phyloP scores from a whole-genome alignment of 2,113 vertebrate species.

The Trinectes maculatus region DNA sequence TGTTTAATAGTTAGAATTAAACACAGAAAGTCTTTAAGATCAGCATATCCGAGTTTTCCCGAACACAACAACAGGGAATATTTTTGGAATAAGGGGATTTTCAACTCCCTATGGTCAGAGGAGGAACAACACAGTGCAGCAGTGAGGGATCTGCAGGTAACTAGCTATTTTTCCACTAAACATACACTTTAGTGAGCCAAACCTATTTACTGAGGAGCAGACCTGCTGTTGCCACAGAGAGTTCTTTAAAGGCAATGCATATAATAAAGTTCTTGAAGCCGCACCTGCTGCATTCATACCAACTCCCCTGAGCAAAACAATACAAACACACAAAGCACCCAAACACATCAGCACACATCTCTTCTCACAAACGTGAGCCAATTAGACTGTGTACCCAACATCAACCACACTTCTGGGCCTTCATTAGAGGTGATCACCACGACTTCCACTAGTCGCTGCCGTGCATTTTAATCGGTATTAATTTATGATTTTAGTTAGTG shows the following conservation, averaged over 20 bases:
- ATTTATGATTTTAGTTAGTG: conserved; percentile 52
- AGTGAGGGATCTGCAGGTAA: neutral
- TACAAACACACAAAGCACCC: neutral
- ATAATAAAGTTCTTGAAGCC: conserved; percentile 20
- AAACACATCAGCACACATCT: conserved; percentile 22
- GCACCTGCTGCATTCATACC: conserved; percentile 23
- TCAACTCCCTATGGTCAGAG: neutral
- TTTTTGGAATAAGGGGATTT: neutral
- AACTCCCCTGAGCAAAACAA: neutral
- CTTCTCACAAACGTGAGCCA: conserved; percentile 22
- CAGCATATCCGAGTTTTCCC: neutral
- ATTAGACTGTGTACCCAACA: conserved; percentile 42
- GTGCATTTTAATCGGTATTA: conserved; percentile 65
- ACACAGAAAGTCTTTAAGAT: neutral
- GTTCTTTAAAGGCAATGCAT: conserved; percentile 22
- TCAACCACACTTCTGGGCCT: conserved; percentile 54
- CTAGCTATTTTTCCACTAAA: conserved; percentile 5
- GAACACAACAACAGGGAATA: neutral
- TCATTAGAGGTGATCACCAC: conserved; percentile 62
- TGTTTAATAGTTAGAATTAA: neutral
- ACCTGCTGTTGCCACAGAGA: conserved; percentile 14
- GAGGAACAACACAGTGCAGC: neutral
- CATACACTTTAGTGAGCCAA: conserved; percentile 22
- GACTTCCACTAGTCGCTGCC: conserved; percentile 39
- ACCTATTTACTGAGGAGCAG: conserved; percentile 10